A percentile compares a stretch with the other conserved stretches of the same genome.
Conservation (phyloP, 2,888 invertebrate species). For the Acanthosepion lycidas region DNA sequence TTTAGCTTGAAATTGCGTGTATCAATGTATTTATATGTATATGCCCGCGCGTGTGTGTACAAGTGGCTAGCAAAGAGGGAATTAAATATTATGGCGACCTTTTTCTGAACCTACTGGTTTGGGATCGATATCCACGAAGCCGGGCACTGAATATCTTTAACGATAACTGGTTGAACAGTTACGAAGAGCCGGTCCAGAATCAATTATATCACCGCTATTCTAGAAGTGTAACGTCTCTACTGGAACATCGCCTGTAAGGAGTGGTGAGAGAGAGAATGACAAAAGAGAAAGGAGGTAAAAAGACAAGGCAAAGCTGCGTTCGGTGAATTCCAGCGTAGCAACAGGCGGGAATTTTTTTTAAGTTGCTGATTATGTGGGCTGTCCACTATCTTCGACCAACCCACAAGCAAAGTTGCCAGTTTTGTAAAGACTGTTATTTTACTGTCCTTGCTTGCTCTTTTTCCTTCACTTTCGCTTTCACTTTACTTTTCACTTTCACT, state of each 20-base stretch:
- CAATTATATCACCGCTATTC: not conserved
- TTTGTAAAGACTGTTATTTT: not conserved
- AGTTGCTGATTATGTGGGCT: not conserved
- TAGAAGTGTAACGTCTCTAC: not conserved
- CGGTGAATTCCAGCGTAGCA: not conserved
- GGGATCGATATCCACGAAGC: not conserved
- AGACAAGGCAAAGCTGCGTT: not conserved
- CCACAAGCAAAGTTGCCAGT: not conserved
- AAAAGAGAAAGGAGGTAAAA: not conserved
- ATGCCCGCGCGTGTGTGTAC: not conserved
- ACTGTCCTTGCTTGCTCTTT: too few relatives aligned
- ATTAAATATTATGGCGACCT: not conserved
- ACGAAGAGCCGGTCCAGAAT: not conserved
- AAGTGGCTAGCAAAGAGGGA: not conserved
- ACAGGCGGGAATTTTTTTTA: not conserved
- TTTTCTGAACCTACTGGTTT: not conserved
- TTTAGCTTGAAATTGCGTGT: not conserved
- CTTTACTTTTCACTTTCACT: not conserved
- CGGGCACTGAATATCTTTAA: not conserved
- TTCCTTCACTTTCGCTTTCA: not conserved
- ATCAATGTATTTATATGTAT: too few relatives aligned
- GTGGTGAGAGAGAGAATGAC: not conserved
- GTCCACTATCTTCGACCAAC: not conserved
- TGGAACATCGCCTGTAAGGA: not conserved
- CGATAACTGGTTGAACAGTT: not conserved